A percentile compares a stretch with the other conserved stretches of the same genome.
phyloP scores from a whole-genome alignment of 2,113 vertebrate species.

The Nothobranchius furzeri region DNA sequence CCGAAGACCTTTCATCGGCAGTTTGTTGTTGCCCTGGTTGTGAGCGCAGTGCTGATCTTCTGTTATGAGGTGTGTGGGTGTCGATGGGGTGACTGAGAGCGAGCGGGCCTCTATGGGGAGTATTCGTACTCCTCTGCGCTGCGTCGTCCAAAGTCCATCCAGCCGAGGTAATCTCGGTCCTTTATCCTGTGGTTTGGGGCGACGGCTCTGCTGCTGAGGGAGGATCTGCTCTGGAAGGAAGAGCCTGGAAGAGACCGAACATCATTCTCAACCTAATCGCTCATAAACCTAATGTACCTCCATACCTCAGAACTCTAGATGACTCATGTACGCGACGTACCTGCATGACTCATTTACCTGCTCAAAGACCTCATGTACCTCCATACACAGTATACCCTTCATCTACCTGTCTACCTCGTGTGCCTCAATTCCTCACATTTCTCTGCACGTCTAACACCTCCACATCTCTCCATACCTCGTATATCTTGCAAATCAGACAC shows the following conservation, averaged over 20 bases:
- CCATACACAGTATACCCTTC: no score
- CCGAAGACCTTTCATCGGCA: neutral
- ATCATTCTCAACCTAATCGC: no score
- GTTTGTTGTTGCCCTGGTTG: neutral
- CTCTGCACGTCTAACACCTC: no score
- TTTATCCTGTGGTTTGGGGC: slow-evolving; percentile 90
- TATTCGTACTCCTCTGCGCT: slow-evolving; percentile 93
- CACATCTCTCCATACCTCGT: neutral
- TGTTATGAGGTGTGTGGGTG: slow-evolving; percentile 21
- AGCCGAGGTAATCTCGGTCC: slow-evolving; percentile 95
- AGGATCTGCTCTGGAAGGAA: slow-evolving; percentile 76
- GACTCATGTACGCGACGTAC: no score
- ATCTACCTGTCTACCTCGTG: neutral
- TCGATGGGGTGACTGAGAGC: slow-evolving; percentile 6
- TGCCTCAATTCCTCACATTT: no score
- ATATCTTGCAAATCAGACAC: neutral
- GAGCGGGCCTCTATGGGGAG: slow-evolving; percentile 79
- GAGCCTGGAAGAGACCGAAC: slow-evolving; percentile 48
- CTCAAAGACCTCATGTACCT: no score
- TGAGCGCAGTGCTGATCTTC: neutral
- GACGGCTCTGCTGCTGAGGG: slow-evolving; percentile 82
- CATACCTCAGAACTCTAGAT: neutral
- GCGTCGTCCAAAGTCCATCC: slow-evolving; percentile 98
- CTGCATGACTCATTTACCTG: no score
- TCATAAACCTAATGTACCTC: neutral